These are phyloP conservation scores for Neodon shergylaensis DNA, from an alignment of 2,113 vertebrate genomes.

Conservation along the genomic window DNA sequence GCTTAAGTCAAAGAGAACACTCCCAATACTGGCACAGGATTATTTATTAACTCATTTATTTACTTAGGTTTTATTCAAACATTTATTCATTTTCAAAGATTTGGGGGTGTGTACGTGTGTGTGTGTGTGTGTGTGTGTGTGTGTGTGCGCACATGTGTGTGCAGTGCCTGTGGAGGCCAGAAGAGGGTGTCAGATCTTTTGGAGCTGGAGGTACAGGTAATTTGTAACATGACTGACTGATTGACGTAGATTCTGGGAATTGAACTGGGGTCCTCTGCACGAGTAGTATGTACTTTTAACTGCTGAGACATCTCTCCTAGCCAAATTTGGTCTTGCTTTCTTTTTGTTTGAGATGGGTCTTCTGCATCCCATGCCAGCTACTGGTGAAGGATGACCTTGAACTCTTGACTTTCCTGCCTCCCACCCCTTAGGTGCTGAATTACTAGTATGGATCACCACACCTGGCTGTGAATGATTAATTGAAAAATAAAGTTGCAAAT, in stretches of 20 bases:
- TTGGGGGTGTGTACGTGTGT: neutral
- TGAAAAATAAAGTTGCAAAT: neutral
- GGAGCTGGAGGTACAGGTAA: neutral
- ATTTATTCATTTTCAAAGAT: neutral
- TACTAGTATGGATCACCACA: neutral
- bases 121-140: neutral
- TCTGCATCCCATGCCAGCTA: neutral
- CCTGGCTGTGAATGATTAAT: too few relatives aligned
- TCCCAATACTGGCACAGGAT: neutral
- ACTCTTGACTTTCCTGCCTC: neutral
- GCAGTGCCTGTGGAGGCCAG: neutral
- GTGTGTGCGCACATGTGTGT: neutral
- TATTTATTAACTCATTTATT: neutral
- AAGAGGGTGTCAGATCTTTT: neutral
- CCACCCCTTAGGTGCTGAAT: neutral
- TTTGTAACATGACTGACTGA: too few relatives aligned
- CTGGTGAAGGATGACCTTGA: neutral
- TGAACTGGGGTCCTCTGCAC: neutral
- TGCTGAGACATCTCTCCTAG: neutral
- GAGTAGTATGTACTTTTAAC: neutral
- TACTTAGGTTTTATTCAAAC: neutral
- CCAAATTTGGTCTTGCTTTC: neutral
- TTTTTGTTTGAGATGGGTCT: neutral
- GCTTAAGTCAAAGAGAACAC: neutral
- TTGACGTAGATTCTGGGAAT: neutral